Conservation (phyloP, 2,113 vertebrate genomes). For the Pterocles gutturalis region DNA sequence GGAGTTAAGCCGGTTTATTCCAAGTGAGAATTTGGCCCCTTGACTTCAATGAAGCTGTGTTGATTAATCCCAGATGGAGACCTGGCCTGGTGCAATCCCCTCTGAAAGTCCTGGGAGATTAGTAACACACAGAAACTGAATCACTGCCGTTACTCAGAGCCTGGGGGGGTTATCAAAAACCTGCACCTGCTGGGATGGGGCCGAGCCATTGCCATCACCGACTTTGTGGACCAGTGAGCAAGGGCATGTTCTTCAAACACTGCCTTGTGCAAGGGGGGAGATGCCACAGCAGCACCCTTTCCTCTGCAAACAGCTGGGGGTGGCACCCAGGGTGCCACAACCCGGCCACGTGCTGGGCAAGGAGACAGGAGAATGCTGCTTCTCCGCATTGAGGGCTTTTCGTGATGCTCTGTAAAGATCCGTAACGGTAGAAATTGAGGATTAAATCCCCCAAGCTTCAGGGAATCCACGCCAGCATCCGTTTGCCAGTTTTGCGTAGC, state of each 20-base stretch:
- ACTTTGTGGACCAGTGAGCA: not conserved
- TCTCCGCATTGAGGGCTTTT: not conserved
- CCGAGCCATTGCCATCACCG: rapidly evolving
- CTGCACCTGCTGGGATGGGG: not conserved
- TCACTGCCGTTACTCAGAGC: not conserved
- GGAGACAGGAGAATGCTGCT: not conserved
- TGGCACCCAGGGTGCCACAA: not conserved
- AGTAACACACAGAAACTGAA: not conserved
- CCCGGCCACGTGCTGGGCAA: rapidly evolving
- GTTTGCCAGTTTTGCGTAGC: not conserved
- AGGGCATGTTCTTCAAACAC: not conserved
- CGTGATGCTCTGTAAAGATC: not conserved
- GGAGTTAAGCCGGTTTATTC: not conserved
- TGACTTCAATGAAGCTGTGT: not conserved
- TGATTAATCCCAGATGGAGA: constrained; percentile 40
- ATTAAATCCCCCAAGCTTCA: not conserved
- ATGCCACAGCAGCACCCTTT: not conserved
- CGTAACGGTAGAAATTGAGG: rapidly evolving
- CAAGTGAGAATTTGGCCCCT: constrained; percentile 48
- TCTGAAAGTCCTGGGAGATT: not conserved
- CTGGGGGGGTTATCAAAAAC: not conserved
- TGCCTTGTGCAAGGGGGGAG: not conserved
- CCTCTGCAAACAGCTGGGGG: not conserved
- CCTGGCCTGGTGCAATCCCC: not conserved
- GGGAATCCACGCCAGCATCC: not conserved